A percentile compares a stretch with the other conserved stretches of the same genome.
phyloP scores from a whole-genome alignment of 2,113 vertebrate genomes.

The Ellobius talpinus region DNA sequence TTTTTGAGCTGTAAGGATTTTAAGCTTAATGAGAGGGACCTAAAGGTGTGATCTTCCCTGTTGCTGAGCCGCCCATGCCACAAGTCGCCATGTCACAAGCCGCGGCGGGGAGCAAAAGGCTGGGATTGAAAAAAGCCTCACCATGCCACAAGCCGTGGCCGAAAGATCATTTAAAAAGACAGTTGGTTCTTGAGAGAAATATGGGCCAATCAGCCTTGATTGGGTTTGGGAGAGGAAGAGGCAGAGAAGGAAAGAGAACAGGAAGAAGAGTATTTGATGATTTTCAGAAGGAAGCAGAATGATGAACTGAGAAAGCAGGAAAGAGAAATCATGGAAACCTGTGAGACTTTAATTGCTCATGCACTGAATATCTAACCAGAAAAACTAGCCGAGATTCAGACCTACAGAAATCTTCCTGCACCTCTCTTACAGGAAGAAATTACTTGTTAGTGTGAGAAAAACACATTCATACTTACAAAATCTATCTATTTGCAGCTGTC shows the following conservation, averaged over 20 bases:
- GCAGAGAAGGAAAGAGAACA: not conserved
- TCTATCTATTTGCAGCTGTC: not conserved
- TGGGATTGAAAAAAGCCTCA: too few relatives aligned
- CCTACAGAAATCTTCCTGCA: not conserved
- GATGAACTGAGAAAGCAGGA: not conserved
- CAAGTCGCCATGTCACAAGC: too few relatives aligned
- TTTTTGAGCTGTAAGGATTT: too few relatives aligned
- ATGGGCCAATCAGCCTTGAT: constrained; percentile 56
- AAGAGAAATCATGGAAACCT: not conserved
- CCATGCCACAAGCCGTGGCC: too few relatives aligned
- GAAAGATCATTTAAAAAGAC: not conserved
- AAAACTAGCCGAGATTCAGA: not conserved
- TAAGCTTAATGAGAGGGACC: too few relatives aligned
- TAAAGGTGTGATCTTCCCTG: too few relatives aligned
- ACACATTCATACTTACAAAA: constrained; percentile 2
- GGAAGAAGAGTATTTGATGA: not conserved
- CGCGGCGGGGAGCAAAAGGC: too few relatives aligned
- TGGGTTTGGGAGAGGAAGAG: not conserved
- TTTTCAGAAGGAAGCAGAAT: not conserved
- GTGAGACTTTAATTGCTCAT: not conserved
- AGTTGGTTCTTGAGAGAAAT: constrained; percentile 41
- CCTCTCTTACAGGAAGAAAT: not conserved
- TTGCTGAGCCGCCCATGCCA: too few relatives aligned
- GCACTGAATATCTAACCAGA: not conserved
- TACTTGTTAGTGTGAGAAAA: not conserved